Percentiles rank a stretch among this genome's conserved stretches.
Conservation (phyloP, 2,888 invertebrate species). For the Torymus texanus region DNA sequence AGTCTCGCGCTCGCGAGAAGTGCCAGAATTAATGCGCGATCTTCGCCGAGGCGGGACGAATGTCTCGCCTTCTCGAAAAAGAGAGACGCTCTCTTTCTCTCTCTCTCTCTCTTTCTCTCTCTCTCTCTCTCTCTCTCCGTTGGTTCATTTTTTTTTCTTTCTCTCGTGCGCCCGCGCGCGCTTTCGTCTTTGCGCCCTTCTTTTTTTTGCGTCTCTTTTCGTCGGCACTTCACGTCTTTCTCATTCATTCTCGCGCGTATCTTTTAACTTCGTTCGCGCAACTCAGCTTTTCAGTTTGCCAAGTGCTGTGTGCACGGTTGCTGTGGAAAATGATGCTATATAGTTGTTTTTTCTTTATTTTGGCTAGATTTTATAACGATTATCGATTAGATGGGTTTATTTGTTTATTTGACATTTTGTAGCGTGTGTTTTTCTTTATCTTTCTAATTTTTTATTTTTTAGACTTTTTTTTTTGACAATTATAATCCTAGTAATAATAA, state of each 20-base stretch:
- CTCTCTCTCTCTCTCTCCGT: background rate
- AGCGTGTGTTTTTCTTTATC: too few relatives aligned
- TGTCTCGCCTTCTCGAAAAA: background rate
- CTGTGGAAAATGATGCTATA: background rate
- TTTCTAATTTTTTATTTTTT: too few relatives aligned
- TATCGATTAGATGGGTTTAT: too few relatives aligned
- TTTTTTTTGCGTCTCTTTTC: conserved; percentile 16
- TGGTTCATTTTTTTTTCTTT: background rate
- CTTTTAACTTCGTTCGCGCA: conserved; percentile 30
- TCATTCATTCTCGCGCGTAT: conserved; percentile 28
- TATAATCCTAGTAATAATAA: too few relatives aligned
- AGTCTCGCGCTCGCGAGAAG: background rate
- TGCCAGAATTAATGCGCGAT: conserved; percentile 47
- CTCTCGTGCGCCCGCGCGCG: background rate
- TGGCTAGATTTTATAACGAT: background rate
- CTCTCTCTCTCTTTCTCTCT: too few relatives aligned
- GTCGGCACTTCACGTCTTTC: conserved; percentile 32
- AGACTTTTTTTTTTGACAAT: too few relatives aligned
- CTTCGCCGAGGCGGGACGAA: conserved; percentile 8
- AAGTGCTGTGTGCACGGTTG: background rate
- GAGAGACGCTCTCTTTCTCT: too few relatives aligned
- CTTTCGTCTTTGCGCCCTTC: background rate
- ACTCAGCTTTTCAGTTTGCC: background rate
- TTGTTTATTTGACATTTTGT: too few relatives aligned
- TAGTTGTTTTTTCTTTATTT: conserved; percentile 10